phyloP scores from a whole-genome alignment of 1,140 invertebrate species.

The Atta colombica region DNA sequence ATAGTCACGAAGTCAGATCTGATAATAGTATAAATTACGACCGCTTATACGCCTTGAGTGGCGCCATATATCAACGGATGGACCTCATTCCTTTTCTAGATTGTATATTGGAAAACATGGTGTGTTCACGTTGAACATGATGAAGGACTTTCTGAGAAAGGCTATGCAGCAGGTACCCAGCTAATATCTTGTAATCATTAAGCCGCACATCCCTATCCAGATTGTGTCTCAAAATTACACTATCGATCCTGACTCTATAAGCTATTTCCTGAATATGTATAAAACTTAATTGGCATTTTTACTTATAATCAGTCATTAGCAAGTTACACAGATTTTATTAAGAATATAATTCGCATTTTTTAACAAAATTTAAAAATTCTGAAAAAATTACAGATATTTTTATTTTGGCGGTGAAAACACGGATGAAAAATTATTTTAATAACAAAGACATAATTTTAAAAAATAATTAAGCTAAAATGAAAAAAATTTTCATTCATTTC shows the following conservation, averaged over 20 bases:
- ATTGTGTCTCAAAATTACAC: conserved; percentile 57
- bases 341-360: too few relatives aligned
- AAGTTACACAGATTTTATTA: neutral
- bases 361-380: too few relatives aligned
- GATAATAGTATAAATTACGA: conserved; percentile 78
- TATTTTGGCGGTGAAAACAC: too few relatives aligned
- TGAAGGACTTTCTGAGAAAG: conserved; percentile 63
- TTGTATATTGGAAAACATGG: conserved; percentile 80
- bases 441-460: too few relatives aligned
- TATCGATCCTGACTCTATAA: conserved; percentile 6
- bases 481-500: too few relatives aligned
- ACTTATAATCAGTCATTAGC: neutral
- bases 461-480: too few relatives aligned
- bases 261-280: neutral
- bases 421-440: too few relatives aligned
- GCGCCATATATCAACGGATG: conserved; percentile 72
- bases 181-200: conserved; percentile 75
- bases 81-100: conserved; percentile 76
- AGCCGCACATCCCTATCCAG: conserved; percentile 58
- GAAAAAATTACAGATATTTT: too few relatives aligned
- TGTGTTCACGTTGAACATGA: conserved; percentile 76
- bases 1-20: conserved; percentile 71
- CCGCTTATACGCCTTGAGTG: conserved; percentile 76
- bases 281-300: neutral
- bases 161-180: conserved; percentile 42